Evolutionary conservation across 2,113 vertebrate genomes (phyloP).

Genomic region (Channa argus): DNA sequence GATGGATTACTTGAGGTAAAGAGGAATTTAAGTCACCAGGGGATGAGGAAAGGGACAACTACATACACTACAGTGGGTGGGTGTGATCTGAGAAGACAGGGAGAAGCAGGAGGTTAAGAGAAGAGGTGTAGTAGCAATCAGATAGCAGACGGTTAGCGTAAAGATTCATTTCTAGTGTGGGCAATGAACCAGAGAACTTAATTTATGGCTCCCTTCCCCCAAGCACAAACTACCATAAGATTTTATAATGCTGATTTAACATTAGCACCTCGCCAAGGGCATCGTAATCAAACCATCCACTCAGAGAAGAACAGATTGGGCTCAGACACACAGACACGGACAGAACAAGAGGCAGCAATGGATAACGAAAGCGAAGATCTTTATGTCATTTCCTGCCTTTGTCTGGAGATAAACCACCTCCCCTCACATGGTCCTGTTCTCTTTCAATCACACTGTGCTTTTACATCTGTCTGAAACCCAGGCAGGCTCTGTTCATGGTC

Average conservation of each 20-base stretch:
- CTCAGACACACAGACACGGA: neutral
- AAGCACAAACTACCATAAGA: constrained; percentile 23
- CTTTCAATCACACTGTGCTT: constrained; percentile 46
- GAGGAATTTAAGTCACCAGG: constrained; percentile 2
- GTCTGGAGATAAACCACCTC: constrained; percentile 44
- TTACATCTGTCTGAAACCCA: constrained; percentile 30
- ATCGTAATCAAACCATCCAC: constrained; percentile 19
- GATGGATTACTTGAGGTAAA: constrained; percentile 28
- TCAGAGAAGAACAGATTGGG: constrained; percentile 13
- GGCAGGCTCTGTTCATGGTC: constrained; percentile 57
- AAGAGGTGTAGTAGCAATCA: neutral
- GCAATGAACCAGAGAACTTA: constrained; percentile 40
- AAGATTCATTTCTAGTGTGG: constrained; percentile 6
- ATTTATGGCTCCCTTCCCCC: constrained; percentile 50
- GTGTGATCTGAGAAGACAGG: constrained; percentile 12
- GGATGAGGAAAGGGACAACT: neutral
- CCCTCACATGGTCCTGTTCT: constrained; percentile 48
- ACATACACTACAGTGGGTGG: constrained; percentile 1
- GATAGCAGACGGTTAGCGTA: constrained; percentile 28
- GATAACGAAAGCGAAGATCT: constrained; percentile 34
- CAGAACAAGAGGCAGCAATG: constrained; percentile 32
- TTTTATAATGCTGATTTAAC: constrained; percentile 57
- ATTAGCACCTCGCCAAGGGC: constrained; percentile 44
- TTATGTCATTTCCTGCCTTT: constrained; percentile 56
- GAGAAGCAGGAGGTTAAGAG: neutral